Evolutionary conservation across 2,888 invertebrate species (phyloP).

Genomic region (Bhutanitis thaidina): DNA sequence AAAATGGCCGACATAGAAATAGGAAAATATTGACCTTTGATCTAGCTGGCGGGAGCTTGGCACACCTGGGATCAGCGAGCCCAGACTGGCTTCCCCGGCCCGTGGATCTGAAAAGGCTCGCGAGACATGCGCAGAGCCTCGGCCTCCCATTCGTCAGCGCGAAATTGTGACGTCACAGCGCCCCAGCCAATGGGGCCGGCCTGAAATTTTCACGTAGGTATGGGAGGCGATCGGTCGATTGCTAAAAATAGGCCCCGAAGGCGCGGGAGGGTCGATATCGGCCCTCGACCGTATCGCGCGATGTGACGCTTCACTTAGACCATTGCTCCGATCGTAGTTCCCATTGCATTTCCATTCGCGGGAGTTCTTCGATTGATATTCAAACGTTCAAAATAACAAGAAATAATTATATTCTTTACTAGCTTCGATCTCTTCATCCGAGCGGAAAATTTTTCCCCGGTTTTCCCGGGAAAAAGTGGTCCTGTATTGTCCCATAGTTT

Average conservation of each 20-base stretch:
- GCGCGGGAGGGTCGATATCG: constrained; percentile 32
- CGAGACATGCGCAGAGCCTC: constrained; percentile 50
- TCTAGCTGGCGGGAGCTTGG: constrained; percentile 58
- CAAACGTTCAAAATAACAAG: neutral
- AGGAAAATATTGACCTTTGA: constrained; percentile 55
- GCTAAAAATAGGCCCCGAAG: constrained; percentile 64
- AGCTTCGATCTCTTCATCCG: no score
- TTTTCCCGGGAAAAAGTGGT: no score
- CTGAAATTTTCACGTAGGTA: constrained; percentile 76
- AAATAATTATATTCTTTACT: no score
- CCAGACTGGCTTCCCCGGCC: constrained; percentile 65
- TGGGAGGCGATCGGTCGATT: constrained; percentile 58
- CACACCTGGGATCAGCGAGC: constrained; percentile 72
- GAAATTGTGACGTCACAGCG: constrained; percentile 60
- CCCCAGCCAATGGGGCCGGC: constrained; percentile 47
- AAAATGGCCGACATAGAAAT: constrained; percentile 39
- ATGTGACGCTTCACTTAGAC: neutral
- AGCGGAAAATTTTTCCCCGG: no score
- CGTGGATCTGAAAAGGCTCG: constrained; percentile 48
- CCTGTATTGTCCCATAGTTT: no score
- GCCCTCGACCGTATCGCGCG: constrained; percentile 5
- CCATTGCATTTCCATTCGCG: neutral
- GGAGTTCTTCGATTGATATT: neutral
- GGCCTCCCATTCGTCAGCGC: constrained; percentile 54
- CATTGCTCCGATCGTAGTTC: neutral